phyloP scores from a whole-genome alignment of 1,140 invertebrate genomes.

The Zaprionus vittiger region DNA sequence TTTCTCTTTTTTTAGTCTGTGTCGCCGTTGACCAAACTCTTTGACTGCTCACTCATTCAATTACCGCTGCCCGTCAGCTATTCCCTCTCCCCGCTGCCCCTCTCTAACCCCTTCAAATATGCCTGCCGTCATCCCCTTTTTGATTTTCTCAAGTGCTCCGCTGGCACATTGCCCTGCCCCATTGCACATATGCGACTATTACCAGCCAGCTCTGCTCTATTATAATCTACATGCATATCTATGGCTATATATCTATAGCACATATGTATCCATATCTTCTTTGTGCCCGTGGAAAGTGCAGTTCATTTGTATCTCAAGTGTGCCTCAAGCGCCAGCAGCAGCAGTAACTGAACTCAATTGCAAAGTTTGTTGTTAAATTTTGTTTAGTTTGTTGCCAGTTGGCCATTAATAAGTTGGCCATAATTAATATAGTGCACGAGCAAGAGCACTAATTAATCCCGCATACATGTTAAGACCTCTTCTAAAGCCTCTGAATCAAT shows the following conservation, averaged over 20 bases:
- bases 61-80: constrained; percentile 71
- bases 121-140: constrained; percentile 3
- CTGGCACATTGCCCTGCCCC: constrained; percentile 72
- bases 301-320: constrained; percentile 47
- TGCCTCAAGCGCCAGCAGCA: not conserved
- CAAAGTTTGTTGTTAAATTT: constrained; percentile 18
- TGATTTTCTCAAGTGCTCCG: constrained; percentile 73
- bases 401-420: not conserved
- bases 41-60: constrained; percentile 68
- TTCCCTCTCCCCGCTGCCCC: constrained; percentile 15
- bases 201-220: constrained; percentile 43
- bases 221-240: constrained; percentile 50
- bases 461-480: constrained; percentile 8
- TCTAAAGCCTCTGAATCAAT: not conserved
- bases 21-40: constrained; percentile 48
- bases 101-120: constrained; percentile 29
- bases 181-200: constrained; percentile 19
- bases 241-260: constrained; percentile 38
- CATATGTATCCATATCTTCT: constrained; percentile 30
- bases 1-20: constrained; percentile 13
- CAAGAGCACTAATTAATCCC: constrained; percentile 14
- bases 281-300: constrained; percentile 52
- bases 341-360: constrained; percentile 9
- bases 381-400: not conserved
- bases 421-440: constrained; percentile 3